phyloP scores from a whole-genome alignment of 30 jellyfish, hydroid and myxozoan species.

The Sanderia malayensis region DNA sequence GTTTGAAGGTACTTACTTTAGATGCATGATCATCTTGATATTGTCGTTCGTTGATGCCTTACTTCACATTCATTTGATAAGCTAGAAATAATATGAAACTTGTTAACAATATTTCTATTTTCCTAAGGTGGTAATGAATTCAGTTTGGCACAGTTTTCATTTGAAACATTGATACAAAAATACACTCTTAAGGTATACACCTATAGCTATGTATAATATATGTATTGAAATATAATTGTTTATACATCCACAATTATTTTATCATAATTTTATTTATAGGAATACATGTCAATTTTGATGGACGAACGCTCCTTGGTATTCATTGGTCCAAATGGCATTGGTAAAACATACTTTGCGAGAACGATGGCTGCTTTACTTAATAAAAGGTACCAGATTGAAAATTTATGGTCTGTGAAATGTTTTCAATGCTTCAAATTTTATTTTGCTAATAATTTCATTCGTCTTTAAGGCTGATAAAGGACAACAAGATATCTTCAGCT shows the following conservation, averaged over 20 bases:
- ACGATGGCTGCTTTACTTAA: constrained; percentile 37
- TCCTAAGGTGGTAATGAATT: not conserved
- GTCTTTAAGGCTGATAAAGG: not conserved
- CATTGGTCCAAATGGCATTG: constrained; percentile 96
- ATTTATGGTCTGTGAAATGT: not conserved
- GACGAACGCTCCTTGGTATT: constrained; percentile 61
- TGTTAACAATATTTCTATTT: too few species aligned
- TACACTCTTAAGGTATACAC: constrained; percentile 60
- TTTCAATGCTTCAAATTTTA: not conserved
- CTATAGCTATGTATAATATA: too few species aligned
- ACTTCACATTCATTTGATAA: too few species aligned
- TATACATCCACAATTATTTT: too few species aligned
- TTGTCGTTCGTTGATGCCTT: too few species aligned
- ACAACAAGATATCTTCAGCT: not conserved
- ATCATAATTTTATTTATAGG: constrained; percentile 37
- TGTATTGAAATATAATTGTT: too few species aligned
- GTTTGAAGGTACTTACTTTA: too few species aligned
- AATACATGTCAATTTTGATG: constrained; percentile 61
- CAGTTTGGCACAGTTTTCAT: constrained; percentile 51
- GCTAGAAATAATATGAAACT: too few species aligned
- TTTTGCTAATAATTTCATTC: not conserved
- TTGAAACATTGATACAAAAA: constrained; percentile 77
- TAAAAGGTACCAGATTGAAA: constrained; percentile 41
- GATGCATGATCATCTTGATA: too few species aligned
- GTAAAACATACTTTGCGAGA: constrained; percentile 84